Percentiles rank a stretch among this genome's conserved stretches.
These are phyloP conservation scores for Vulpes vulpes DNA, from an alignment of 2,113 vertebrate genomes.

Conservation along the genomic window DNA sequence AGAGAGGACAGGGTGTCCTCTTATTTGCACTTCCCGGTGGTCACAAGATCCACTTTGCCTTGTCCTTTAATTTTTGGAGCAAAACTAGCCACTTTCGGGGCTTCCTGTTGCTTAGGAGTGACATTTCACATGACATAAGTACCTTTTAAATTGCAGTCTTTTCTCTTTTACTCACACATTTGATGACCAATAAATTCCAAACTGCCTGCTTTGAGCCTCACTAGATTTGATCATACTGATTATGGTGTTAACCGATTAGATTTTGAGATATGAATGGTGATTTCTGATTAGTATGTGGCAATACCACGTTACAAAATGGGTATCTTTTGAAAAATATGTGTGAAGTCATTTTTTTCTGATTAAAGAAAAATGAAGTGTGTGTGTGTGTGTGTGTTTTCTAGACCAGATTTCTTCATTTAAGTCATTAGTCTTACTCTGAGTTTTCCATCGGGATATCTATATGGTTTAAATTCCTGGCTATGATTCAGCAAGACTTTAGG, in stretches of 20 bases:
- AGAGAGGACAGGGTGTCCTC: not conserved
- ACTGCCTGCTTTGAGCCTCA: slow-evolving; percentile 37
- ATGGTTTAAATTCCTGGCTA: not conserved
- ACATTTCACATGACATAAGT: slow-evolving; percentile 41
- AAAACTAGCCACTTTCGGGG: slow-evolving; percentile 42
- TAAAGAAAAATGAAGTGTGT: not conserved
- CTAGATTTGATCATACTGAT: slow-evolving; percentile 31
- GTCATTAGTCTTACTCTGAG: slow-evolving; percentile 24
- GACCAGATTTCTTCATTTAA: slow-evolving; percentile 23
- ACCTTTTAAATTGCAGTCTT: slow-evolving; percentile 32
- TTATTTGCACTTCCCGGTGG: not conserved
- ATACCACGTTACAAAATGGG: not conserved
- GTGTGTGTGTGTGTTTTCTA: not conserved
- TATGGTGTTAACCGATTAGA: slow-evolving; percentile 34
- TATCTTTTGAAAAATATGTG: slow-evolving; percentile 49
- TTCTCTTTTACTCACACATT: not conserved
- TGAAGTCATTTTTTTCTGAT: slow-evolving; percentile 39
- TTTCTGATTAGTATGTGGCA: slow-evolving; percentile 31
- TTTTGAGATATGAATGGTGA: slow-evolving; percentile 1
- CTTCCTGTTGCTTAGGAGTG: slow-evolving; percentile 36
- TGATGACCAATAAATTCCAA: slow-evolving; percentile 15
- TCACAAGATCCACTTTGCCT: slow-evolving; percentile 52
- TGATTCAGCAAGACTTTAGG: not conserved
- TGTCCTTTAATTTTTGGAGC: slow-evolving; percentile 43
- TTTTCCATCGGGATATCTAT: slow-evolving; percentile 41